Percentiles rank a stretch among this genome's conserved stretches.
Evolutionary conservation across 2,888 invertebrate genomes (phyloP).

Genomic region (Lasius platythorax): DNA sequence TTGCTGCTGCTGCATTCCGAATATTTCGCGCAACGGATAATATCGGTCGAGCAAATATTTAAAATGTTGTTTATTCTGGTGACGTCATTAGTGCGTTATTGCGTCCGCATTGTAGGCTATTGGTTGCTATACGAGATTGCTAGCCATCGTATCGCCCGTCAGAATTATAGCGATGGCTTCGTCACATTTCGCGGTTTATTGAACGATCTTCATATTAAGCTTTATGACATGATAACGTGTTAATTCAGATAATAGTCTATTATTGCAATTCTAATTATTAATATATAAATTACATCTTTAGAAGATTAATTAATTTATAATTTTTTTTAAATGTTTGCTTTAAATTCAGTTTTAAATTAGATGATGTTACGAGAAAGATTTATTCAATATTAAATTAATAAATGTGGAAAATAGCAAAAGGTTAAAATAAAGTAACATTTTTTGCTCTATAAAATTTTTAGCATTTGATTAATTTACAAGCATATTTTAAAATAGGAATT

Average conservation of each 20-base stretch:
- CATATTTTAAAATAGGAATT: background rate
- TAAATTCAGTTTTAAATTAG: background rate
- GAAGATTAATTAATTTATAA: background rate
- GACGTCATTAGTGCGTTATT: conserved; percentile 58
- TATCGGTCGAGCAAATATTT: conserved; percentile 57
- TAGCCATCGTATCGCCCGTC: conserved; percentile 1
- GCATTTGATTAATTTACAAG: conserved; percentile 2
- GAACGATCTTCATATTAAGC: conserved; percentile 33
- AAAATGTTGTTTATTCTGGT: conserved; percentile 57
- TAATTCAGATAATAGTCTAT: background rate
- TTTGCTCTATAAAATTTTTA: background rate
- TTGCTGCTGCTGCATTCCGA: conserved; percentile 29
- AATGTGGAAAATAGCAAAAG: background rate
- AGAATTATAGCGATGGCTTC: conserved; percentile 40
- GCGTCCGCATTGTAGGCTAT: conserved; percentile 39
- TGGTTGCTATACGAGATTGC: conserved; percentile 31
- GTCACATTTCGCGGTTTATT: conserved; percentile 43
- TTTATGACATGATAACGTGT: background rate
- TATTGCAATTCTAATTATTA: conserved; percentile 1
- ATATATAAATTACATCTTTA: background rate
- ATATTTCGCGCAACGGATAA: conserved; percentile 54
- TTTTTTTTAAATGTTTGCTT: background rate
- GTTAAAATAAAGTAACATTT: background rate
- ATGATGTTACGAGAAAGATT: background rate
- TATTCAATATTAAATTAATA: background rate